Base-by-base conservation (phyloP, 2,113 vertebrate genomes). In the Plestiodon gilberti region DNA sequence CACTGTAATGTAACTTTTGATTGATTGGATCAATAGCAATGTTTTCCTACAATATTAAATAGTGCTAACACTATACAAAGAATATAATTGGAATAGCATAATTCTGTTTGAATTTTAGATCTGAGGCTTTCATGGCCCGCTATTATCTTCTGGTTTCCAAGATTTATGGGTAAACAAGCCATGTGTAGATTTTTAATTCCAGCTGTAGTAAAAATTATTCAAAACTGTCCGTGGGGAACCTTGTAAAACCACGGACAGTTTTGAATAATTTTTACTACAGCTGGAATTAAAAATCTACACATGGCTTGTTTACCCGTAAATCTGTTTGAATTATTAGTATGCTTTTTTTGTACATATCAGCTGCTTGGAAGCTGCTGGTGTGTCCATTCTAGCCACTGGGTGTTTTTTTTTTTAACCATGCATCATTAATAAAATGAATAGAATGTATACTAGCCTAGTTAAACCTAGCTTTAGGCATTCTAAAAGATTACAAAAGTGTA, bases 391-490 rank as follows among this genome's bases (percentile, higher is more conserved):
- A 70, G 83, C 69, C 91, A 35, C 18, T 55, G 23, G n/a, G 33
- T 43, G 1, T 81, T 38, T 78, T 61, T 81, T 38, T 78, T 78
- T 64, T 43, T 48, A 52, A 67, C 8, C 8, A 81, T 84, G 90
- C 74, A 35, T 69, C 52, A 40, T 61, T 85, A 43, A 11, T 43
- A 30, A 85, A 55, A 20, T 22, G 20, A 76, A 28, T 30, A 69
- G 18, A 85, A 59, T 61, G 23, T 38, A 22, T 55, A 35, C 23
- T 70, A 48, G 43, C 43, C 43, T 48, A 62, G 52, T 93, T 92
- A 81, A 93, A 85, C 83, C 69, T 74, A 70, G 17, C 59, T 89
- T 85, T 91, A 85, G 81, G 20, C 33, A 38, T 71, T 71, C 35
- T 71, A 71, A 71, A 17, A 35, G n/a, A 33, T 33, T 35, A 71